phyloP scores from a whole-genome alignment of 2,888 invertebrate species.

The Netelia fuscicornis region DNA sequence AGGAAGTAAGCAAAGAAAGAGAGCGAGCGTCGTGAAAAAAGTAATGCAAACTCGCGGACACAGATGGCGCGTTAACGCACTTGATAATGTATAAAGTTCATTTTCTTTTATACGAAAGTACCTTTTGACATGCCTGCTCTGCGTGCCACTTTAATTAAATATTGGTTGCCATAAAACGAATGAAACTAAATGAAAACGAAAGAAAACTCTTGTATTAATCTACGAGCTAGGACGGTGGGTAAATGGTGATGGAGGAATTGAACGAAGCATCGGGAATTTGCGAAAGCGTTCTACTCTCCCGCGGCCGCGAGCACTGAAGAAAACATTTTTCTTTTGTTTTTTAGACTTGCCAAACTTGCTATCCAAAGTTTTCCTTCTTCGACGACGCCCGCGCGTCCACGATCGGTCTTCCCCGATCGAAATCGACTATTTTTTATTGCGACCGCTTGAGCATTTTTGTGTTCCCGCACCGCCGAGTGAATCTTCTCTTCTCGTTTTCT shows the following conservation, averaged over 20 bases:
- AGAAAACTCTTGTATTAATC: slow-evolving; percentile 25
- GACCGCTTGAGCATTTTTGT: slow-evolving; percentile 37
- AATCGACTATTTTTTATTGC: slow-evolving; percentile 1
- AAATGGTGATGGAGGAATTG: slow-evolving; percentile 55
- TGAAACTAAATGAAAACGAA: background rate
- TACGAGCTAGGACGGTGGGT: slow-evolving; percentile 4
- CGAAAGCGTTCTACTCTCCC: slow-evolving; percentile 17
- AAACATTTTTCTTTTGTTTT: background rate
- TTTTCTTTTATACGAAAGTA: slow-evolving; percentile 42
- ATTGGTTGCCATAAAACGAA: slow-evolving; percentile 51
- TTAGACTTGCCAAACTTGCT: slow-evolving; percentile 52
- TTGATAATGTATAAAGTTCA: background rate
- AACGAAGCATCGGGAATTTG: slow-evolving; percentile 65
- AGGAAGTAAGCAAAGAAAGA: slow-evolving; percentile 6
- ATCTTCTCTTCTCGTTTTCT: background rate
- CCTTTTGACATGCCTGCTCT: slow-evolving; percentile 40
- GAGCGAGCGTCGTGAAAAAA: too few species aligned
- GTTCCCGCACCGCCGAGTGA: slow-evolving; percentile 18
- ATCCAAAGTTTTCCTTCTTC: slow-evolving; percentile 58
- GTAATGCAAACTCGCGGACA: too few species aligned
- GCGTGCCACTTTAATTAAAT: slow-evolving; percentile 56
- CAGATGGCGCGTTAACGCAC: background rate
- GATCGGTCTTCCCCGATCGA: background rate
- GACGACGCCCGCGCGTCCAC: background rate
- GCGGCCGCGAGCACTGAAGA: background rate